phyloP scores from a whole-genome alignment of 1,140 invertebrate genomes.

The Drosophila novamexicana region DNA sequence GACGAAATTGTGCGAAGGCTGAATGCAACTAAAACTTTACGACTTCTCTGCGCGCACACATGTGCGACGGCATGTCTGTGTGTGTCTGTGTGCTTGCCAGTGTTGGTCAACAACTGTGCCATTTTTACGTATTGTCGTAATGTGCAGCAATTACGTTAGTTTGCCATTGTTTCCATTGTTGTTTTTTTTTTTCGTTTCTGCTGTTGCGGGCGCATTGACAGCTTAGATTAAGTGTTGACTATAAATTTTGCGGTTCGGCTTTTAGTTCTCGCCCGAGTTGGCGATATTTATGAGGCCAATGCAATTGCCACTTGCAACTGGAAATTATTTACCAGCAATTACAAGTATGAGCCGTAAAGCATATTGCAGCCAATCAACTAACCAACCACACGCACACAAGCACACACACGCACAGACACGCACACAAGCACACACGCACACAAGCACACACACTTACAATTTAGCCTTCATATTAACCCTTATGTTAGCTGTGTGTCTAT shows the following conservation, averaged over 20 bases:
- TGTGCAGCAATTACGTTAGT: conserved; percentile 64
- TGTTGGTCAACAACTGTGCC: conserved; percentile 52
- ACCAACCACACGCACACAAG: not conserved
- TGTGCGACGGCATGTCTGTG: not conserved
- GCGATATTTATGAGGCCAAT: conserved; percentile 65
- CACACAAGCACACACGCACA: conserved; percentile 1
- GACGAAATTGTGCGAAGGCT: conserved; percentile 41
- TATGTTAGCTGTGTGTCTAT: not conserved
- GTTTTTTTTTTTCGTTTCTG: conserved; percentile 8
- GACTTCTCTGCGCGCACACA: conserved; percentile 51
- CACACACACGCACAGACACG: not conserved
- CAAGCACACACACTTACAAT: not conserved
- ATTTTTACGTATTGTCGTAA: conserved; percentile 73
- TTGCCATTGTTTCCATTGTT: conserved; percentile 29
- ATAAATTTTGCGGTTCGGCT: conserved; percentile 54
- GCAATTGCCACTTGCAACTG: conserved; percentile 55
- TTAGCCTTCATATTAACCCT: conserved; percentile 1
- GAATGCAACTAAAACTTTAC: conserved; percentile 79
- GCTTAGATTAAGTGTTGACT: conserved; percentile 78
- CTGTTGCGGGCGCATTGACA: conserved; percentile 67
- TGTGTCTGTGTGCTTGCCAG: conserved; percentile 2
- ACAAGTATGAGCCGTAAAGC: conserved; percentile 35
- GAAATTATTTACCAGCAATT: conserved; percentile 69
- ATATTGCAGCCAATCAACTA: not conserved
- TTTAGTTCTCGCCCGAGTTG: conserved; percentile 3